Base-by-base conservation (phyloP, 2,113 vertebrate species). In the Delphinapterus leucas region DNA sequence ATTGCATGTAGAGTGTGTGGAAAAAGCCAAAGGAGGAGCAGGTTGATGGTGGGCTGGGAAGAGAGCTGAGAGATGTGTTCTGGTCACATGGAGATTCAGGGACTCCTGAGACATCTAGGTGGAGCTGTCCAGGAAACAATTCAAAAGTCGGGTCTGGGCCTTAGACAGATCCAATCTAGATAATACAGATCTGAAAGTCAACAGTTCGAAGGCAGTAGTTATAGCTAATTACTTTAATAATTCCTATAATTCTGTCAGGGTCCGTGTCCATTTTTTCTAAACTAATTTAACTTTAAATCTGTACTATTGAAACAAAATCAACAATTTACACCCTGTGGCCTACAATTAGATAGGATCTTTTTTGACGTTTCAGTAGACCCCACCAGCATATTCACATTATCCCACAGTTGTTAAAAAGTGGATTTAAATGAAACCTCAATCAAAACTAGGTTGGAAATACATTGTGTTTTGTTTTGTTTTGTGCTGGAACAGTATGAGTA, bases 221-320 rank as follows among this genome's bases (percentile, higher is more conserved):
- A 55, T 8, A 88, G 23, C 38, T 67, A 55, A 83, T 82, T 21
- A 26, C 55, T 61, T 88, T 65, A 63, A 73, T 76, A 53, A 58
- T 33, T 65, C 12, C n/a, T 94, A 7, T 71, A 47, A 76, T 77
- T 95, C 65, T 79, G 38, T 74, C 65, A 90, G 77, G 10, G 15
- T 60, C 44, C 95, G 11, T 65, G n/a, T 13, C 67, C 53, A 86
- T 88, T 91, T 21, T 94, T 93, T 84, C 17, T 83, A 93, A 93
- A 82, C 88, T 41, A 95, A 44, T 58, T 63, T 47, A 74, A 41
- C 38, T 89, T 97, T 93, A 77, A 77, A 60, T 90, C 68, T 73
- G 94, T 97, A 31, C 70, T 70, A 74, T 65, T 84, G 67, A 93
- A 79, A 92, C 61, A 96, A 93, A 88, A 92, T 79, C 68, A 79